These are phyloP conservation scores for Paraescarpia echinospica DNA, from an alignment of 1,140 invertebrate species.

Conservation along the genomic window DNA sequence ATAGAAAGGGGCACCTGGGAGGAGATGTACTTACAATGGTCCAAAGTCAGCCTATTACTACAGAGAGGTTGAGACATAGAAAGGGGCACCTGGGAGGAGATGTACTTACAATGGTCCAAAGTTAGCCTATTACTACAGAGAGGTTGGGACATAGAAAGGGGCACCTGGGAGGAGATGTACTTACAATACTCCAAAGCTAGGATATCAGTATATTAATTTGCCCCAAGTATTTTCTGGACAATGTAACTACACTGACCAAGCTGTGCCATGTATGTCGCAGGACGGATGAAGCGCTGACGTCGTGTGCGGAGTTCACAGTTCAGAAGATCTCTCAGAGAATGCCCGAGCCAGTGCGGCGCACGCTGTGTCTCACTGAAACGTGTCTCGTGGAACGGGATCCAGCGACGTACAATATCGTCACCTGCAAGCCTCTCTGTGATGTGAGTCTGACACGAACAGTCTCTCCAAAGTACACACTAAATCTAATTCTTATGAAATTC, in stretches of 20 bases:
- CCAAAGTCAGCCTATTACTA: too few species aligned
- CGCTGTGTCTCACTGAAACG: constrained; percentile 92
- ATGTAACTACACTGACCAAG: background rate
- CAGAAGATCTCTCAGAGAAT: constrained; percentile 53
- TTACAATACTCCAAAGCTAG: background rate
- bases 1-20: too few species aligned
- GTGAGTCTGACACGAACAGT: too few species aligned
- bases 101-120: too few species aligned
- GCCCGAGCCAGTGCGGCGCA: constrained; percentile 69
- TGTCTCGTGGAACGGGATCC: constrained; percentile 96
- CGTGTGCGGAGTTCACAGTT: constrained; percentile 56
- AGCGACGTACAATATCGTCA: constrained; percentile 89
- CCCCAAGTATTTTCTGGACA: background rate
- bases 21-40: too few species aligned
- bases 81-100: too few species aligned
- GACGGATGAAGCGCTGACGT: constrained; percentile 56
- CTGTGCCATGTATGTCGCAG: constrained; percentile 30
- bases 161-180: too few species aligned
- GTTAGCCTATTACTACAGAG: too few species aligned
- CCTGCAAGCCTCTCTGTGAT: constrained; percentile 84
- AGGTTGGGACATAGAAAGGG: too few species aligned
- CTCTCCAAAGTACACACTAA: too few species aligned
- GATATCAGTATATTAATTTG: background rate
- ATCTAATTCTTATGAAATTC: too few species aligned
- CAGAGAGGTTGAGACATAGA: too few species aligned